Evolutionary conservation across 1,140 invertebrate species (phyloP).

Genomic region (Armadillidium nasatum): DNA sequence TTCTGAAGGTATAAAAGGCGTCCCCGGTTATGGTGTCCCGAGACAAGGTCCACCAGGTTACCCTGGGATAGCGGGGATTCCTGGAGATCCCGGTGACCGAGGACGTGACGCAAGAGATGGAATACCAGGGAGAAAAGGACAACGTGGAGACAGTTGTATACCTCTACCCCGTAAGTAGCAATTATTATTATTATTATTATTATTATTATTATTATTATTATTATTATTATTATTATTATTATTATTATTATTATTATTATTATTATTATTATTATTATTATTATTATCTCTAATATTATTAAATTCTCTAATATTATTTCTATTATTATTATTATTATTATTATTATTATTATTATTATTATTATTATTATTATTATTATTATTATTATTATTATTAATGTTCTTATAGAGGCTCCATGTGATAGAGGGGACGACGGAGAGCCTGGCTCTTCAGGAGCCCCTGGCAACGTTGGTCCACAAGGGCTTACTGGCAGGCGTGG

Average conservation of each 20-base stretch:
- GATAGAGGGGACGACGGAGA: background rate
- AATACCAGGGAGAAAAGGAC: background rate
- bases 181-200: background rate
- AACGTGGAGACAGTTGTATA: background rate
- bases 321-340: no score
- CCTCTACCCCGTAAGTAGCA: background rate
- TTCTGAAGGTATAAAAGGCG: background rate
- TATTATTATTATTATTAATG: no score
- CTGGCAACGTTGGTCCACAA: background rate
- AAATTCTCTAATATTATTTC: no score
- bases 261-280: no score
- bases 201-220: no score
- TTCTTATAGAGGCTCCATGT: background rate
- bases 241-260: no score
- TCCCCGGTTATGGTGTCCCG: background rate
- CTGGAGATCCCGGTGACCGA: background rate
- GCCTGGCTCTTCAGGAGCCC: background rate
- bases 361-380: no score
- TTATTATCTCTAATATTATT: no score
- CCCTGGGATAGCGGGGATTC: background rate
- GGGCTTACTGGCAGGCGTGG: conserved; percentile 13
- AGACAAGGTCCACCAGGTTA: background rate
- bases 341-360: no score
- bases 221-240: no score
- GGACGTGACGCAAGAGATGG: background rate